phyloP scores from a whole-genome alignment of 2,797 vertebrate species.

The Columba guinea region DNA sequence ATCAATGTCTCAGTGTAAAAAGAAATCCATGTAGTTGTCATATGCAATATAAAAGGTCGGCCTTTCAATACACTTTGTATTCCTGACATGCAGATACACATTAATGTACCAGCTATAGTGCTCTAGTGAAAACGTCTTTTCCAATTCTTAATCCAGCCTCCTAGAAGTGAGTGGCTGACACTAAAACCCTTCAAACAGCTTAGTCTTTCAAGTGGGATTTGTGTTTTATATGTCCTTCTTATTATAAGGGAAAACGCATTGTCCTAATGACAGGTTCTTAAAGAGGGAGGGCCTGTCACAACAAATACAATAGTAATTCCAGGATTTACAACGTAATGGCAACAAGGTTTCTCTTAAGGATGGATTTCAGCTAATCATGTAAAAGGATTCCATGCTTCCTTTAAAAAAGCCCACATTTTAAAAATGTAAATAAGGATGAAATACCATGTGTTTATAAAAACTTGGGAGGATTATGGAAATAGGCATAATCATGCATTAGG shows the following conservation, averaged over 20 bases:
- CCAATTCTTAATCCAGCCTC: conserved; percentile 49
- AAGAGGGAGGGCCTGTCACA: background rate
- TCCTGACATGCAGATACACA: conserved; percentile 16
- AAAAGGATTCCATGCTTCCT: background rate
- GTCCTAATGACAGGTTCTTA: conserved; percentile 38
- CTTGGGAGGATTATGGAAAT: background rate
- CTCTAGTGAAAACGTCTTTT: conserved; percentile 2
- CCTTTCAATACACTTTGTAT: background rate
- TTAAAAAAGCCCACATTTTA: background rate
- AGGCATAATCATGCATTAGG: background rate
- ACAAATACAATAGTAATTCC: conserved; percentile 18
- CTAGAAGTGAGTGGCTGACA: conserved; percentile 50
- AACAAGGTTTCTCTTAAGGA: conserved; percentile 12
- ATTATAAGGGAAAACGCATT: conserved; percentile 15
- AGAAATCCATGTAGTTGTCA: background rate
- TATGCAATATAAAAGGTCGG: background rate
- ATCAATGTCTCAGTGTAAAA: background rate
- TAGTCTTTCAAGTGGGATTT: conserved; percentile 86
- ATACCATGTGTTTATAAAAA: background rate
- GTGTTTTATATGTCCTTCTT: conserved; percentile 84
- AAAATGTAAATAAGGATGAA: background rate
- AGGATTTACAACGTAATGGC: conserved; percentile 15
- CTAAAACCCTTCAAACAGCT: conserved; percentile 64
- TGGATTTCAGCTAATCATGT: conserved; percentile 30
- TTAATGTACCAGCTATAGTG: background rate